Evolutionary conservation across 2,888 invertebrate species (phyloP), one percentile per base, ranked within the genome.

Genomic region (Chloroclystis v-ata): DNA sequence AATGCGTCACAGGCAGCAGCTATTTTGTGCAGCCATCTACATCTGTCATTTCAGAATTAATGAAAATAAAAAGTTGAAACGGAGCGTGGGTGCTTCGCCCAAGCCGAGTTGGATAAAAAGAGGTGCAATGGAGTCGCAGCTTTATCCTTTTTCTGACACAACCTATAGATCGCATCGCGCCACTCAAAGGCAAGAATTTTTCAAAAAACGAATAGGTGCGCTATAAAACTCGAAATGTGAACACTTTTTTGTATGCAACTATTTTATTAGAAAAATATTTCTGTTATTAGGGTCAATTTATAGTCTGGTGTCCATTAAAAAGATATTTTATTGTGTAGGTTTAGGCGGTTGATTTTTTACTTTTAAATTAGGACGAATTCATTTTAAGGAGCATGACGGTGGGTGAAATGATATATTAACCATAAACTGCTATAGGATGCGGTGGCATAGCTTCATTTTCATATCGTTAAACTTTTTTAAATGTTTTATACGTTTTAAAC

Each of bases 131-230:
- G 63, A 72, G 79, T 75, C 67, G 75, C 72, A 64, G 72, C 63
- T 78, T 82, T 82, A 84, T 83, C 75, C 82, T 65, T 81, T 80
- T 80, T 76, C 72, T 82, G 76, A 83, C 84, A 81, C 82, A 78
- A 78, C 75, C 71, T 60, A 68, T 72, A 78, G 85, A 86, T 87
- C 81, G 78, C 80, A 87, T 87, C 85, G 72, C 67, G 26, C 61
- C 63, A 63, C 69, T 62, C 74, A 81, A 81, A 77, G 70, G 63
- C 58, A 65, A 61, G 60, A 59, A 67, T 79, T 80, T 79, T 79
- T 76, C 59, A 64, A 67, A 54, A 70, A 69, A 68, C 68, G 69
- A 76, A 76, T 74, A 71, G 70, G 68, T 72, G 71, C 69, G 72
- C 75, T 76, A 72, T 86, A 81, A 82, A 81, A 78, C 76, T 80